These are phyloP conservation scores for Watsonalla binaria DNA, from an alignment of 2,888 invertebrate species.

Conservation along the genomic window DNA sequence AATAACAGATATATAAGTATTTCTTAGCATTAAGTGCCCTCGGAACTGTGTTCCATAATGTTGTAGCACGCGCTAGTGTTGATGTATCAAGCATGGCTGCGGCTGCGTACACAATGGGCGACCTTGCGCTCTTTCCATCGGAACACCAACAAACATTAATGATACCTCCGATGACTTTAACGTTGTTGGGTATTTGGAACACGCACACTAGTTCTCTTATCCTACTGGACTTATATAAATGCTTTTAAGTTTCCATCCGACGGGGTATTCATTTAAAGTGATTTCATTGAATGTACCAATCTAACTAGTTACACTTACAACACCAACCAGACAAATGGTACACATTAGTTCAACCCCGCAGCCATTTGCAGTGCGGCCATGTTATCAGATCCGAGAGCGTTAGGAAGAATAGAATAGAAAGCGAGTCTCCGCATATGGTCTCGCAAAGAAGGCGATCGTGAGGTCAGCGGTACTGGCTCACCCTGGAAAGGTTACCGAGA, in stretches of 20 bases:
- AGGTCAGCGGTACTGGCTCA: constrained; percentile 51
- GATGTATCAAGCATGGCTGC: constrained; percentile 35
- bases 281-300: no score
- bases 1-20: not conserved
- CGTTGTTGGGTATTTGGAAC: not conserved
- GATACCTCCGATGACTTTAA: constrained; percentile 16
- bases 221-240: no score
- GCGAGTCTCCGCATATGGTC: constrained; percentile 38
- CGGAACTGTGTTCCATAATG: constrained; percentile 6
- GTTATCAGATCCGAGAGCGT: constrained; percentile 20
- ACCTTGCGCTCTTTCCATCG: constrained; percentile 53
- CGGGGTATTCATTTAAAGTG: no score
- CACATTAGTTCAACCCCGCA: not conserved
- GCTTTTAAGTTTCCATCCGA: no score
- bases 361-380: not conserved
- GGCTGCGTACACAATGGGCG: constrained; percentile 38
- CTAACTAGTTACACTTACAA: not conserved
- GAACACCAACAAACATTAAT: constrained; percentile 4
- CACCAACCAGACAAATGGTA: not conserved
- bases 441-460: constrained; percentile 35
- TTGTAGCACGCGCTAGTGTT: constrained; percentile 27
- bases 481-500: constrained; percentile 62
- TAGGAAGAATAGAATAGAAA: constrained; percentile 44
- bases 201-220: constrained; percentile 8
- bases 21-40: not conserved